Evolutionary conservation across 1,140 invertebrate species (phyloP).

Genomic region (Hycleus phaleratus): DNA sequence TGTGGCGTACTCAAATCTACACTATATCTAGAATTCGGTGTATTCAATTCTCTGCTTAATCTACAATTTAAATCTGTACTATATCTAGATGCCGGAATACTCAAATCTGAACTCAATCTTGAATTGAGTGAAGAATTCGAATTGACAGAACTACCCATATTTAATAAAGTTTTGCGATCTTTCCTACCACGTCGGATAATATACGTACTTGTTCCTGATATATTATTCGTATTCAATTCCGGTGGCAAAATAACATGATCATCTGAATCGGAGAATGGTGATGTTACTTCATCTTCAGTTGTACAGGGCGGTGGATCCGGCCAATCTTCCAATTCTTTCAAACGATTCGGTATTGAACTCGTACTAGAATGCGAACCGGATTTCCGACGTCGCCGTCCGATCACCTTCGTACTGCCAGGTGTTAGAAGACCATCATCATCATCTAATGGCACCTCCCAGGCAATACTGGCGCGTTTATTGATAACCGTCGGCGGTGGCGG

Average conservation of each 20-base stretch:
- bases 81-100: conserved; percentile 48
- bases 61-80: conserved; percentile 50
- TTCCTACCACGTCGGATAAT: conserved; percentile 60
- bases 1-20: conserved; percentile 51
- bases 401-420: conserved; percentile 65
- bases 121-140: conserved; percentile 52
- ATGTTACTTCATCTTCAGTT: conserved; percentile 56
- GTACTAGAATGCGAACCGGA: conserved; percentile 52
- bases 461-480: conserved; percentile 68
- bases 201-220: conserved; percentile 61
- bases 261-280: conserved; percentile 59
- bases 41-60: conserved; percentile 49
- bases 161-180: conserved; percentile 45
- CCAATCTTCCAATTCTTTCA: conserved; percentile 58
- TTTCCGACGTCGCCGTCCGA: conserved; percentile 51
- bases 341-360: conserved; percentile 49
- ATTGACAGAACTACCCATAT: conserved; percentile 33
- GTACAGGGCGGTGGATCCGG: conserved; percentile 56
- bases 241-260: conserved; percentile 44
- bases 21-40: conserved; percentile 52
- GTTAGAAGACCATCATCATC: conserved; percentile 58
- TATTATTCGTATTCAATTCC: conserved; percentile 44
- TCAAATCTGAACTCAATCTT: conserved; percentile 50
- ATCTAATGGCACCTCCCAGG: conserved; percentile 73
- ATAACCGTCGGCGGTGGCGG: conserved; percentile 46